Base-by-base conservation (phyloP, 1,140 invertebrate species). In the Lepidurus couesii region DNA sequence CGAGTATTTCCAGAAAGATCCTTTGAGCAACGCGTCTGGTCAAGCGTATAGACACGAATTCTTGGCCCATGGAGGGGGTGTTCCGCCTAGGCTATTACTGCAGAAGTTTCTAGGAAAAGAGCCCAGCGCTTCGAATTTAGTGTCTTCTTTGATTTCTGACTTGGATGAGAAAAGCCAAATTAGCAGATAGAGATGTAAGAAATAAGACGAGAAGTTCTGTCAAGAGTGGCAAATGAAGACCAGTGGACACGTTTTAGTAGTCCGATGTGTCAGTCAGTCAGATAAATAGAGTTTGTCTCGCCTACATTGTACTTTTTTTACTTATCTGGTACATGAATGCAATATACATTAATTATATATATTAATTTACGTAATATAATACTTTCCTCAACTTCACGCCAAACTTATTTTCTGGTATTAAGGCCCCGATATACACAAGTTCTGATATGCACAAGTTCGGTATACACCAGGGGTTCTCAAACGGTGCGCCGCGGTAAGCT, bases 31-130 rank as follows among this genome's bases (percentile, higher is more conserved):
- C 10, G 81, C 83, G 42, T 89, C 91, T 26, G 96, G 96, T 1
- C 90, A 95, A 81, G 87, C 88, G 79, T 96, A 95, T 82, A 85
- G 94, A 44, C 82, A 85, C 1, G 90, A 94, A 82, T 91, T 96
- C 79, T 87, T 98, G 11, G 87, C 89, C 6, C 91, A 97, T 84
- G 97, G 96, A n/a, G 97, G 96, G 73, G 93, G 94, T 0, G 91
- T 92, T 80, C 93, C 93, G 5, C 90, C 93, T 5, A 88, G 87
- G 16, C 85, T 89, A 81, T 85, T 96, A 74, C 90, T 96, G 8
- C 87, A 89, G 11, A 90, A 92, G 83, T 92, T 93, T 83, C 84
- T 95, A 8, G 86, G 90, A 75, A 88, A 90, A 80, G 88, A 90
- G 80, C 89, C 92, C 45, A 92, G 88, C 26, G 89, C 92, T 5